Conservation (phyloP, 2,888 invertebrate genomes). For the Cataglyphis livida region DNA sequence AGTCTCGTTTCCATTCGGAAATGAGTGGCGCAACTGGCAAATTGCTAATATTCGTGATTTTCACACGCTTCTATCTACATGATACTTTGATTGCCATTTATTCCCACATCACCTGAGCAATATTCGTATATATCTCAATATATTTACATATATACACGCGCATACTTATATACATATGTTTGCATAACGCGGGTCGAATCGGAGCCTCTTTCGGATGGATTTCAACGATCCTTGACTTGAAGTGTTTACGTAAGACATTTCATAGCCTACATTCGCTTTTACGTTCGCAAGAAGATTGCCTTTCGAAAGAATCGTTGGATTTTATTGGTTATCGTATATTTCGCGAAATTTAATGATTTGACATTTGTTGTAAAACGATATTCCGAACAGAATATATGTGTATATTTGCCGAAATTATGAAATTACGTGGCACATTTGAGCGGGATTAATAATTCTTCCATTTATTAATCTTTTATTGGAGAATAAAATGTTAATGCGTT, state of each 20-base stretch:
- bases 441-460: not conserved
- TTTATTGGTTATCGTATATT: not conserved
- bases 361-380: not conserved
- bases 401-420: not conserved
- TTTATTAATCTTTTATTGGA: not conserved
- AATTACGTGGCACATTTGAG: not conserved
- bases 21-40: conserved; percentile 5
- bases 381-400: not conserved
- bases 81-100: conserved; percentile 22
- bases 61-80: conserved; percentile 16
- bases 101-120: conserved; percentile 1
- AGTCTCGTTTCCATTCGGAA: not conserved
- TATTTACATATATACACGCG: too few species aligned
- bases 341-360: not conserved
- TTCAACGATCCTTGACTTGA: not conserved
- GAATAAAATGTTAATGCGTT: not conserved
- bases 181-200: not conserved
- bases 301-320: not conserved
- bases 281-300: not conserved
- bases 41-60: conserved; percentile 14
- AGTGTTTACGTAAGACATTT: not conserved
- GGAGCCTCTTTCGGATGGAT: not conserved
- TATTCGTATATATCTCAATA: not conserved
- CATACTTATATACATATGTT: not conserved
- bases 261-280: not conserved